These are phyloP conservation scores for Melieria picta DNA, from an alignment of 2,888 invertebrate genomes.

Conservation along the genomic window DNA sequence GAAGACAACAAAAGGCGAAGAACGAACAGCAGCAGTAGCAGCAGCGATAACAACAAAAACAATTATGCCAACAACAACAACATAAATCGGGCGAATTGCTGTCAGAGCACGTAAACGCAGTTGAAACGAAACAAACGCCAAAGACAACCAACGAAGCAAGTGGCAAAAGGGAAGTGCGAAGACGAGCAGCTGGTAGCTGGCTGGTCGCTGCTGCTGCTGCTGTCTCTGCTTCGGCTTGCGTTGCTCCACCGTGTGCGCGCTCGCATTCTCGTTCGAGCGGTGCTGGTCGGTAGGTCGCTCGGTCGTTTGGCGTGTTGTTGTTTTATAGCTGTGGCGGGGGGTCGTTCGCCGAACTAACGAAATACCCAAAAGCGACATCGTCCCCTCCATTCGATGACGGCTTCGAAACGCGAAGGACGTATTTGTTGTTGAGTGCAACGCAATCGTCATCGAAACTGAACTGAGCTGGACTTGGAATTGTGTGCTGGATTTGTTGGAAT, in stretches of 20 bases:
- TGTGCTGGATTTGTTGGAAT: too few species aligned
- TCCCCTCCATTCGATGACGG: conserved; percentile 25
- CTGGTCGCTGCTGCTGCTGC: neutral
- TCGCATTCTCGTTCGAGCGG: conserved; percentile 25
- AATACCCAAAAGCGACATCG: conserved; percentile 21
- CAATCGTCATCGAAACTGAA: too few species aligned
- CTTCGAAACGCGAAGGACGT: conserved; percentile 22
- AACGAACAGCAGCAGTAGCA: conserved; percentile 25
- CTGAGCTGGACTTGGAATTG: too few species aligned
- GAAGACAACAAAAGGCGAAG: conserved; percentile 33
- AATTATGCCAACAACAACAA: conserved; percentile 29
- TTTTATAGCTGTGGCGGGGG: conserved; percentile 17
- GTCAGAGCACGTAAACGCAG: conserved; percentile 3
- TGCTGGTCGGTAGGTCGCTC: conserved; percentile 10
- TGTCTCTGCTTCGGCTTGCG: neutral
- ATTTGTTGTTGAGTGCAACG: neutral
- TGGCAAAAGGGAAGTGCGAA: conserved; percentile 29
- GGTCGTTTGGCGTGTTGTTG: conserved; percentile 17
- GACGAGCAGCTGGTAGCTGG: conserved; percentile 33
- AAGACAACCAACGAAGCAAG: conserved; percentile 34
- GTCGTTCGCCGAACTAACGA: conserved; percentile 7
- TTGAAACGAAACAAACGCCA: conserved; percentile 11
- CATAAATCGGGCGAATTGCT: conserved; percentile 23
- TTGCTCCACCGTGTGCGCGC: neutral
- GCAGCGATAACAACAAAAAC: conserved; percentile 21